Base-by-base conservation (phyloP, 1,140 invertebrate species). In the Microplitis demolitor region DNA sequence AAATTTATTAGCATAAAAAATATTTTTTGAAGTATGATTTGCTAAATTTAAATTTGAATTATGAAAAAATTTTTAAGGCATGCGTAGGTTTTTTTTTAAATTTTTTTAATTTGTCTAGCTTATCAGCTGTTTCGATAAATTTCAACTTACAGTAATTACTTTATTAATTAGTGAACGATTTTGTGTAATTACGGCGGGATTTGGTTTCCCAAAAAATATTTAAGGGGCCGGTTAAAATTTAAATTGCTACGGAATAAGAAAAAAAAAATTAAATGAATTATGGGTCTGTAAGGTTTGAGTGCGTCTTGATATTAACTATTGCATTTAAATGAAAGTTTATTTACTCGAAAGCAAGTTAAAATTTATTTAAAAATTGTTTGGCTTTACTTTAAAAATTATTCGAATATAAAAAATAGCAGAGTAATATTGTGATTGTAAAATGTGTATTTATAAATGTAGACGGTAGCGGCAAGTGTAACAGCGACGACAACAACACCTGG, bases 201-300 rank as follows among this genome's bases (percentile, higher is more conserved):
- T 45, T 45, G 3, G 2, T 45, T 45, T 45, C 3, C 3, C 0
- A 11, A 45, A 45, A 45, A 45, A 45, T 6, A 45, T 45, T 24
- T 45, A 45, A 9, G 39, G 39, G 39, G 39, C 6, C 2, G 4
- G 4, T 45, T 45, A 45, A 45, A 3, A 9, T 45, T 45, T 45
- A 3, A 8, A 45, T 45, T 45, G 6, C 39, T 45, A 24, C 39
- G 11, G 11, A 45, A 45, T 45, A 8, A 45, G 6, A 45, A 9
- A 8, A 45, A 45, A 45, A 45, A 9, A 45, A 64, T 45, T 24
- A 73, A 53, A 54, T 24, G 24, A 24, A 24, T 24, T 24, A 24
- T 77, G 84, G 85, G 84, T 86, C 84, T 84, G 78, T 83, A 83
- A 84, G 84, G 83, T 86, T 83, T 73, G 84, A 82, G 84, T 85